Conservation (phyloP, 2,797 vertebrate species). For the Melanotaenia parkinsoni region DNA sequence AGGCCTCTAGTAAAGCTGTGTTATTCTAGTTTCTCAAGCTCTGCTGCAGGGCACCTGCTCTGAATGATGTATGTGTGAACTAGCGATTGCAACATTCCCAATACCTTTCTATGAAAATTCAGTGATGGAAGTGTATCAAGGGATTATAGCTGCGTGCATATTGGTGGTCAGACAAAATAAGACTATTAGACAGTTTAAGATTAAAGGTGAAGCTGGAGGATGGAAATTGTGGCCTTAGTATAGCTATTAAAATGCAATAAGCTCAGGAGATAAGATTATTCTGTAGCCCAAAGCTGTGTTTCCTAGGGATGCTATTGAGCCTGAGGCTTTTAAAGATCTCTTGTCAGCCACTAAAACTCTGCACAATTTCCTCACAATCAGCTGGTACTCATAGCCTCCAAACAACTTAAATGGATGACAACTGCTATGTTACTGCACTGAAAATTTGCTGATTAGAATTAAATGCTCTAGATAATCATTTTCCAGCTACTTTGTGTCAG, state of each 20-base stretch:
- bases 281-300: constrained; percentile 52
- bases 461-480: constrained; percentile 56
- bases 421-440: constrained; percentile 23
- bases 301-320: constrained; percentile 55
- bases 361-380: constrained; percentile 44
- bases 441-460: constrained; percentile 51
- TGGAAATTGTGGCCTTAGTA: constrained; percentile 55
- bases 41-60: constrained; percentile 65
- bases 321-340: constrained; percentile 51
- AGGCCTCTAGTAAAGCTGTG: constrained; percentile 56
- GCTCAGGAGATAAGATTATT: constrained; percentile 74
- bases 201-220: constrained; percentile 51
- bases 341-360: constrained; percentile 44
- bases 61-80: constrained; percentile 66
- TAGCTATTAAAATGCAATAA: constrained; percentile 63
- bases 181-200: constrained; percentile 58
- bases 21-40: constrained; percentile 54
- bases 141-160: constrained; percentile 31
- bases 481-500: constrained; percentile 63
- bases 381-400: constrained; percentile 19
- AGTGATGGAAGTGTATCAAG: constrained; percentile 9
- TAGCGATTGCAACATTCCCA: constrained; percentile 38
- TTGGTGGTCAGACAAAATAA: constrained; percentile 54
- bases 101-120: constrained; percentile 30
- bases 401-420: constrained; percentile 37